These are phyloP conservation scores for Natator depressus DNA, from an alignment of 2,113 vertebrate genomes.

Conservation along the genomic window DNA sequence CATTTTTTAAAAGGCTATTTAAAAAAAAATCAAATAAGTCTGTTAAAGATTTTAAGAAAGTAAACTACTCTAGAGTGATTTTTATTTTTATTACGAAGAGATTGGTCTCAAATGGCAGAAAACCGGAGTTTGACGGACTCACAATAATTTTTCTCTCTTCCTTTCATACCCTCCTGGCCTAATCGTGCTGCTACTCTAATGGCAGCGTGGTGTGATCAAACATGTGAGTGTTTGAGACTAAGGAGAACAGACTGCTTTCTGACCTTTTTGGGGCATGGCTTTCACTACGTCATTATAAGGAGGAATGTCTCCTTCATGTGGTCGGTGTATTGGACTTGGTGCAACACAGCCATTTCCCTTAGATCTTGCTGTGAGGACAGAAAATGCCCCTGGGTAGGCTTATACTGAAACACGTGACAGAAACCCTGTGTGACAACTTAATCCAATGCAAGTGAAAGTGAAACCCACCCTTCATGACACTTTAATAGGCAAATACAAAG, in stretches of 20 bases:
- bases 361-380: neutral
- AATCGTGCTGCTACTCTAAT: rapidly evolving
- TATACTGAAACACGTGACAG: neutral
- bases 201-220: neutral
- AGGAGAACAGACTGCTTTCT: neutral
- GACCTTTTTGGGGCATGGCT: neutral
- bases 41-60: neutral
- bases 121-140: rapidly evolving
- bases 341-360: neutral
- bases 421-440: neutral
- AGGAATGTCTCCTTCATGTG: neutral
- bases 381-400: neutral
- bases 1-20: neutral
- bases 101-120: neutral
- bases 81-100: neutral
- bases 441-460: rapidly evolving
- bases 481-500: neutral
- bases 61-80: neutral
- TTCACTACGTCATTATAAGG: no score
- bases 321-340: neutral
- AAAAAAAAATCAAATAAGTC: neutral
- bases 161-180: neutral
- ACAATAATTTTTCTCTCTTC: neutral
- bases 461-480: neutral
- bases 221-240: neutral